Base-by-base conservation (phyloP, 2,888 invertebrate genomes). In the Drosophila vallismaia region DNA sequence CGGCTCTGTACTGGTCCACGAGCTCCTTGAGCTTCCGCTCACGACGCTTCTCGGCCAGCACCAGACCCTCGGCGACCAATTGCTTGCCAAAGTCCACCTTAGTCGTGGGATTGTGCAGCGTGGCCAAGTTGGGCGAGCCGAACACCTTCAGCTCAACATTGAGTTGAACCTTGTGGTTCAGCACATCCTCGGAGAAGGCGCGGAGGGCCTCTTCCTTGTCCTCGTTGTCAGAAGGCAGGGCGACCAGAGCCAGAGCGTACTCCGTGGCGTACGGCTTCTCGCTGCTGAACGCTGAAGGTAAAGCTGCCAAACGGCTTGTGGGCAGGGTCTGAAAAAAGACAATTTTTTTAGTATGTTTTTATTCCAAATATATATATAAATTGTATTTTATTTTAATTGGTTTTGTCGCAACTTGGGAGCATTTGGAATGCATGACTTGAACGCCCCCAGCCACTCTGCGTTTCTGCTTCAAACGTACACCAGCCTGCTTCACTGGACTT, bases 201-300 rank as follows among this genome's bases (percentile, higher is more conserved):
- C 94, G 93, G 33, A 95, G 92, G 0, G 97, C 97, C 79, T 96
- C 94, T 31, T 94, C 93, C 74, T 94, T 94, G 88, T 96, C 96
- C 74, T 99, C 98, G 40, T 96, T 95, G 92, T 99, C 99, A 60
- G 94, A 92, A 6, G 98, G 98, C 89, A 98, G 94, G 83, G 94
- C 93, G 31, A 97, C 94, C 89, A 97, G 95, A 31, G 98, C 97
- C 66, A 99, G 93, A 2, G 93, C 92, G 90, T 97, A 98, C 90
- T 98, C 98, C n/a, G 94, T 94, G 1, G 98, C 99, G 89, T 95
- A 97, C 45, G 96, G 94, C 66, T 94, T 94, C 58, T 97, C 95
- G 2, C 93, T 91, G 36, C 94, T 93, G 87, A 95, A 96, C 58
- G 94, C 94, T 26, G 95, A 92, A 0, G 99, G 98, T 72, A 99